A percentile compares a stretch with the other conserved stretches of the same genome.
Evolutionary conservation across 2,888 invertebrate genomes (phyloP).

Genomic region (Pasiphila rectangulata): DNA sequence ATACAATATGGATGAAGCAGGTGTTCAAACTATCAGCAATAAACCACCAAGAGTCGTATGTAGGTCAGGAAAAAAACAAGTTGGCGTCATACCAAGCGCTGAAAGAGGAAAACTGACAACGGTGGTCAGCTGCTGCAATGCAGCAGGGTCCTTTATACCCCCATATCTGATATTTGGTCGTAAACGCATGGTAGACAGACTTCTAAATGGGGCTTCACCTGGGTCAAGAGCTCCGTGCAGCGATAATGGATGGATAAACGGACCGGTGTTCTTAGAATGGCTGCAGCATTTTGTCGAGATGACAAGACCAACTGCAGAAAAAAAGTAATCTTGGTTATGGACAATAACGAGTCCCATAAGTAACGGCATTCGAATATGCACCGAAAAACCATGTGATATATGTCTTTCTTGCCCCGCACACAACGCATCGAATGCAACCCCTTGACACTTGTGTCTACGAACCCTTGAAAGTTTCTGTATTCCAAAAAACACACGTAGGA

Average conservation of each 20-base stretch:
- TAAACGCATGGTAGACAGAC: constrained; percentile 39
- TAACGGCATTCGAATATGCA: constrained; percentile 40
- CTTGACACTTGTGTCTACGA: constrained; percentile 40
- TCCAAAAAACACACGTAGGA: constrained; percentile 35
- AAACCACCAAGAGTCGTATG: too few species aligned
- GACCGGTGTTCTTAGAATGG: constrained; percentile 37
- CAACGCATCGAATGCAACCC: constrained; percentile 38
- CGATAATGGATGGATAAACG: constrained; percentile 37
- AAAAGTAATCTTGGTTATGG: constrained; percentile 37
- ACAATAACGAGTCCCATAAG: constrained; percentile 43
- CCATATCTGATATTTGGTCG: constrained; percentile 44
- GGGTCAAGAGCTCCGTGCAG: constrained; percentile 35
- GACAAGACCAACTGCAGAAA: constrained; percentile 35
- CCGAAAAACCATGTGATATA: constrained; percentile 29
- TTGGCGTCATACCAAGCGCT: too few species aligned
- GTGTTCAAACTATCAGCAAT: too few species aligned
- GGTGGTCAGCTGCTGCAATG: constrained; percentile 39
- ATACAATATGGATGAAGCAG: too few species aligned
- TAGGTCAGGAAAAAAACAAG: too few species aligned
- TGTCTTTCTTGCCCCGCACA: constrained; percentile 32
- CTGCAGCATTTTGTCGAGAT: constrained; percentile 37
- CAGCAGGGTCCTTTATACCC: constrained; percentile 40
- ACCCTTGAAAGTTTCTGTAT: constrained; percentile 37
- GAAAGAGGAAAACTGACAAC: constrained; percentile 25
- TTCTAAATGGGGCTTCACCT: constrained; percentile 40